Conservation (phyloP, 1,140 invertebrate species). For the Brachionus koreanus region DNA sequence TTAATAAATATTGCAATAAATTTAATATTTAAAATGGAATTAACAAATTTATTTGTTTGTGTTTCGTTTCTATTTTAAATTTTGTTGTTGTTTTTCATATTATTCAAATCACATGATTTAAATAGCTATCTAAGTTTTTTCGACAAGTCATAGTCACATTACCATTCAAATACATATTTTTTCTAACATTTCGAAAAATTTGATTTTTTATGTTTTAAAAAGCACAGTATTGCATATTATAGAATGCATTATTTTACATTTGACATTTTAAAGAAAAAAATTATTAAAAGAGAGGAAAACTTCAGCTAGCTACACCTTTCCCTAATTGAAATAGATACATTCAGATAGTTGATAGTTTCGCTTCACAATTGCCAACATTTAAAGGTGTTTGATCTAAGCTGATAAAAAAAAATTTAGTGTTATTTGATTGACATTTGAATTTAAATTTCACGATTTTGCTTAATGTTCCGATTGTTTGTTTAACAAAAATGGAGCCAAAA, state of each 20-base stretch:
- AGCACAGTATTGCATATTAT: too few species aligned
- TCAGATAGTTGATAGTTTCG: neutral
- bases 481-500: neutral
- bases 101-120: neutral
- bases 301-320: too few species aligned
- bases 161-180: neutral
- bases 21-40: neutral
- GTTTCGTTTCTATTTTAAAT: conserved; percentile 24
- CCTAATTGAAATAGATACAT: neutral
- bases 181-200: too few species aligned
- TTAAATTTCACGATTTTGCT: neutral
- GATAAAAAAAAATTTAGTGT: neutral
- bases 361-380: neutral
- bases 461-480: neutral
- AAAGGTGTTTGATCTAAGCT: neutral
- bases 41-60: neutral
- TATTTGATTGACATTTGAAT: neutral
- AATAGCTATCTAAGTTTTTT: neutral
- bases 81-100: neutral
- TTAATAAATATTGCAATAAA: neutral
- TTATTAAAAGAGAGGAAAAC: too few species aligned
- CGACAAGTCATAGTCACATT: neutral
- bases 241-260: too few species aligned
- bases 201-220: too few species aligned
- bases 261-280: too few species aligned